Evolutionary conservation across 1,140 invertebrate genomes (phyloP).

Genomic region (Drosophila pallidifrons): DNA sequence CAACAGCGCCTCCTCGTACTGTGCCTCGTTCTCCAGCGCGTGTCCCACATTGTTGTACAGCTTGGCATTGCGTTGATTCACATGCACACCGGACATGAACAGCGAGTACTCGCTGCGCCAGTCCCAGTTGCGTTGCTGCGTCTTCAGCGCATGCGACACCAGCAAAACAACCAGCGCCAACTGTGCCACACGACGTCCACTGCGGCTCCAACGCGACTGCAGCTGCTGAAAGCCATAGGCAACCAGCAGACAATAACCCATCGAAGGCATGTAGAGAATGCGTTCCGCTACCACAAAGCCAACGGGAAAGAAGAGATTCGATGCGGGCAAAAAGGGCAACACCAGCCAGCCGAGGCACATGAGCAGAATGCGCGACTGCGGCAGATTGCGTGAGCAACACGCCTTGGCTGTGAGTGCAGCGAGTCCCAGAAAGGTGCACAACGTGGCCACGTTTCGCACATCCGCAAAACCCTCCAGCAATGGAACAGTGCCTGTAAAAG

Average conservation of each 20-base stretch:
- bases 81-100: slow-evolving; percentile 95
- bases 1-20: slow-evolving; percentile 93
- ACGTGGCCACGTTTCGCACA: slow-evolving; percentile 93
- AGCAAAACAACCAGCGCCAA: slow-evolving; percentile 88
- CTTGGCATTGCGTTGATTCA: slow-evolving; percentile 97
- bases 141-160: slow-evolving; percentile 92
- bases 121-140: slow-evolving; percentile 94
- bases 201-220: slow-evolving; percentile 28
- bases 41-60: slow-evolving; percentile 99
- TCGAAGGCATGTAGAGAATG: slow-evolving; percentile 98
- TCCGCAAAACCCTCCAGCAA: slow-evolving; percentile 93
- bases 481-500: slow-evolving; percentile 91
- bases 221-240: slow-evolving; percentile 90
- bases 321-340: slow-evolving; percentile 97
- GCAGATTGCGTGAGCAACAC: slow-evolving; percentile 60
- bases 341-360: slow-evolving; percentile 95
- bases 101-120: slow-evolving; percentile 97
- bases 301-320: slow-evolving; percentile 98
- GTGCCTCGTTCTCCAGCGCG: slow-evolving; percentile 94
- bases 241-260: slow-evolving; percentile 97
- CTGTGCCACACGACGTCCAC: slow-evolving; percentile 84
- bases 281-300: slow-evolving; percentile 98
- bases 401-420: slow-evolving; percentile 75
- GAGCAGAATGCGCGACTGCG: slow-evolving; percentile 90
- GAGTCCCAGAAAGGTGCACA: slow-evolving; percentile 90